These are phyloP conservation scores for Oreochromis aureus DNA, from an alignment of 2,113 vertebrate species.

Conservation along the genomic window DNA sequence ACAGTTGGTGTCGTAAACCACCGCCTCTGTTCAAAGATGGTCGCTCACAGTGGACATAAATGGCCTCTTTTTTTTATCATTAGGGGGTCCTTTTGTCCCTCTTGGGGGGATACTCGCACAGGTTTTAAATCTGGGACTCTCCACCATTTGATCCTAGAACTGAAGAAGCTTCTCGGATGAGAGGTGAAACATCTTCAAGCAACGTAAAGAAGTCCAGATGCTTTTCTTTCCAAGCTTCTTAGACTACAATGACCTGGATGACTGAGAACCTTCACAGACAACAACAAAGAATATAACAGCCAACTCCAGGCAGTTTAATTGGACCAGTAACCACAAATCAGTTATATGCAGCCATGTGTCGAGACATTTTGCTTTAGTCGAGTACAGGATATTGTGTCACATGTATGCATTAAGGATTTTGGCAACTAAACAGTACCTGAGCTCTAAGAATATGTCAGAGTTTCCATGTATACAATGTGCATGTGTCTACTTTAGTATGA, in stretches of 20 bases:
- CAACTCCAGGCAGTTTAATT: neutral
- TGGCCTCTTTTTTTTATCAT: neutral
- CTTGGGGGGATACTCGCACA: neutral
- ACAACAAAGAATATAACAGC: neutral
- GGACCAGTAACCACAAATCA: neutral
- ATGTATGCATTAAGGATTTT: neutral
- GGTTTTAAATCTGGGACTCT: neutral
- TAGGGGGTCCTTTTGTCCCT: neutral
- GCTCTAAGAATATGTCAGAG: neutral
- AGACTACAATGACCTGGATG: neutral
- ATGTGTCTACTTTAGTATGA: neutral
- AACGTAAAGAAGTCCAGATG: accelerated
- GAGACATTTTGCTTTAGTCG: neutral
- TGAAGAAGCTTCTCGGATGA: neutral
- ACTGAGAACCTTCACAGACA: neutral
- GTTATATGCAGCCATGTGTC: neutral
- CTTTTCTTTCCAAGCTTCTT: neutral
- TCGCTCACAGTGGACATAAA: neutral
- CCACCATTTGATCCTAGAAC: neutral
- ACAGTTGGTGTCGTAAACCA: neutral
- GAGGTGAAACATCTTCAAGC: neutral
- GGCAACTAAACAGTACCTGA: neutral
- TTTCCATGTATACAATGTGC: neutral
- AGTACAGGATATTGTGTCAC: neutral
- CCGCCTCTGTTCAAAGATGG: neutral